Conservation (phyloP, 1,140 invertebrate species). For the Leptoteleia sp. region DNA sequence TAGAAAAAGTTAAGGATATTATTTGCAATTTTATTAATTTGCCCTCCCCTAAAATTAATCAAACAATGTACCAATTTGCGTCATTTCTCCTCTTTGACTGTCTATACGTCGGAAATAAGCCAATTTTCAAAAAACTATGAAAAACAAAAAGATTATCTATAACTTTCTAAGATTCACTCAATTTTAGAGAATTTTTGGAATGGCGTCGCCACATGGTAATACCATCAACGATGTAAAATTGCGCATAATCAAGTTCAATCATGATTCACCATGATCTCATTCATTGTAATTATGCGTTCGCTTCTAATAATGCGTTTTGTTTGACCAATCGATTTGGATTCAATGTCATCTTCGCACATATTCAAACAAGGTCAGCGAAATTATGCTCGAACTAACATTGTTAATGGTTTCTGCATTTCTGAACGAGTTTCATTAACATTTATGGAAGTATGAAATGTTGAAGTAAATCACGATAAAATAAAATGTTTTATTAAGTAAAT, state of each 20-base stretch:
- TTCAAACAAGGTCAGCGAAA: constrained; percentile 20
- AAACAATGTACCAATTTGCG: not conserved
- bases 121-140: constrained; percentile 9
- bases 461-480: not conserved
- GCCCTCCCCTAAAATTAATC: not conserved
- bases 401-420: constrained; percentile 15
- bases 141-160: constrained; percentile 4
- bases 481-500: too few relatives aligned
- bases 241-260: constrained; percentile 21
- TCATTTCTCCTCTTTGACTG: not conserved
- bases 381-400: constrained; percentile 2
- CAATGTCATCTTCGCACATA: constrained; percentile 33
- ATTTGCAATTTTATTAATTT: not conserved
- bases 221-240: constrained; percentile 4
- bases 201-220: not conserved
- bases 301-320: constrained; percentile 39
- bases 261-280: constrained; percentile 19
- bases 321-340: constrained; percentile 34
- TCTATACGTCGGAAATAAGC: constrained; percentile 26
- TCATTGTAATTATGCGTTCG: constrained; percentile 35
- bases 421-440: constrained; percentile 1
- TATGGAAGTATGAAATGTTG: constrained; percentile 14
- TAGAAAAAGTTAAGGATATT: too few relatives aligned
- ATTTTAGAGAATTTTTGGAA: constrained; percentile 6
- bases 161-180: constrained; percentile 28